A percentile compares a stretch with the other conserved stretches of the same genome.
These are phyloP conservation scores for Himalopsyche phryganea DNA, from an alignment of 1,140 invertebrate genomes.

Conservation along the genomic window DNA sequence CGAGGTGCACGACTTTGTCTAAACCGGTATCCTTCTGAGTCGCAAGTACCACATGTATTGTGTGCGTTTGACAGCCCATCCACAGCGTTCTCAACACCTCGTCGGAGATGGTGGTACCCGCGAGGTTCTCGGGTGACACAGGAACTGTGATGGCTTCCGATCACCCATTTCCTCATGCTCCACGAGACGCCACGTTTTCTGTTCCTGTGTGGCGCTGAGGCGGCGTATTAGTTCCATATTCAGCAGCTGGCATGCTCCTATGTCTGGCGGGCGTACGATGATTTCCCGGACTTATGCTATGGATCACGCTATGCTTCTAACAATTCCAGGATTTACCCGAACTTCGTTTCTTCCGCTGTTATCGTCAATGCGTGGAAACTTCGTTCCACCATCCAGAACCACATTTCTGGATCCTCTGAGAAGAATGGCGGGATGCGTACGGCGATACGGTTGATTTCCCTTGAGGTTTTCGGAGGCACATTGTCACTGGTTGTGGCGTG, in stretches of 20 bases:
- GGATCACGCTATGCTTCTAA: too few species aligned
- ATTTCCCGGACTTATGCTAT: background rate
- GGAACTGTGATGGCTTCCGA: background rate
- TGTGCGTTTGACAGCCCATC: conserved; percentile 20
- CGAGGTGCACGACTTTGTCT: conserved; percentile 23
- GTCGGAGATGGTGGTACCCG: background rate
- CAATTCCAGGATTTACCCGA: background rate
- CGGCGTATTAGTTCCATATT: background rate
- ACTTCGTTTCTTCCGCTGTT: background rate
- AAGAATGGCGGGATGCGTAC: background rate
- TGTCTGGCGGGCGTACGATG: background rate
- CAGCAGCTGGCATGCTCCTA: background rate
- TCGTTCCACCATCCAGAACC: conserved; percentile 2
- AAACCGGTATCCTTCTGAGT: conserved; percentile 8
- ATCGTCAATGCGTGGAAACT: background rate
- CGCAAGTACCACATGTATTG: conserved; percentile 6
- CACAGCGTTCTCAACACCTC: conserved; percentile 2
- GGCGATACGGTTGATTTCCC: background rate
- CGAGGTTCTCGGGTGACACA: conserved; percentile 10
- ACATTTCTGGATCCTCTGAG: background rate
- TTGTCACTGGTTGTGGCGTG: too few species aligned
- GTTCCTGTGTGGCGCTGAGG: conserved; percentile 1
- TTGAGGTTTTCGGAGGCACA: too few species aligned
- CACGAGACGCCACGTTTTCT: conserved; percentile 1
- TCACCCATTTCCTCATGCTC: background rate